Base-by-base conservation (phyloP, 1,140 invertebrate genomes). In the Marisa cornuarietis region DNA sequence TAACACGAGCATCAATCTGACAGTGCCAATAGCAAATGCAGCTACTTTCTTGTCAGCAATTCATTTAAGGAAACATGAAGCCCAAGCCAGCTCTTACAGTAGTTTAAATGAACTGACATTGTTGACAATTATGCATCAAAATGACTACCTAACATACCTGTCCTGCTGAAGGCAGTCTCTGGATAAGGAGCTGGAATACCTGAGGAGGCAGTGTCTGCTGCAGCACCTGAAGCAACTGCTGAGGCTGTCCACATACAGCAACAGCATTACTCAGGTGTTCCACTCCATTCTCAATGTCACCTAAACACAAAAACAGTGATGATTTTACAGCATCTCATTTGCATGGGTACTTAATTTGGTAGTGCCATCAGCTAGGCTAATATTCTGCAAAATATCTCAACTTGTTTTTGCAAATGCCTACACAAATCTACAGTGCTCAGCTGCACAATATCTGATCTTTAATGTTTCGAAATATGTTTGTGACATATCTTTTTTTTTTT, bases 221-320 rank as follows among this genome's bases (percentile, higher is more conserved):
- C n/a, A 99, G 92, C 76, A 97, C 94, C 91, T 96, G 94, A n/a
- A 99, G 92, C 20, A 99, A 92, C 87, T 98, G 96, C 84, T 96
- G 94, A 0, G 97, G 96, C 89, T 99, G 97, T 31, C 96, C 96
- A 91, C 98, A 99, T 5, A 99, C 95, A n/a, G 96, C 95, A 49
- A 99, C 95, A 31, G 98, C 98, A 90, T 97, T 97, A 51, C 95
- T 95, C 80, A 99, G 93, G 91, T 99, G 98, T 89, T 99, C 97
- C 49, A 99, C 95, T 77, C 96, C 98, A 68, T 93, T 94, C 82
- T 98, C 96, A 79, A 97, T 90, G 83, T 98, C 95, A 71, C 97
- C 92, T 91, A 66, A 24, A 42, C 58, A 24, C 18, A 22, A 1
- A 52, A 49, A 69, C 31, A 75, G 26, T 66, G 61, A 14, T n/a